These are phyloP conservation scores for Miopithecus talapoin DNA, from an alignment of 2,797 vertebrate genomes.

Conservation along the genomic window DNA sequence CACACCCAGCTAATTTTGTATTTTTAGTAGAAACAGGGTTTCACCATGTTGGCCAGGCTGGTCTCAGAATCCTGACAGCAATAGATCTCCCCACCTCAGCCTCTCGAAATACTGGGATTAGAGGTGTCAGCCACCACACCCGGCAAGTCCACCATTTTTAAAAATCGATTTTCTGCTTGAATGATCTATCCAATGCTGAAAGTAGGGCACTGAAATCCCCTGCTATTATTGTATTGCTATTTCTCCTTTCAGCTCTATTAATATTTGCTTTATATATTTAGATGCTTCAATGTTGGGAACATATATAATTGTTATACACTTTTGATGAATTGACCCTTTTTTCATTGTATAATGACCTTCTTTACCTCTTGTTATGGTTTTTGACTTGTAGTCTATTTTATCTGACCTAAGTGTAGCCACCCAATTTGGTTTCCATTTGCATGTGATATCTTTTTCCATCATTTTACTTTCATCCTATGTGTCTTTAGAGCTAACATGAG, in stretches of 20 bases:
- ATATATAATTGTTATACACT: background rate
- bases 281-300: background rate
- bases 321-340: background rate
- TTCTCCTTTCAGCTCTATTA: background rate
- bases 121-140: too few relatives aligned
- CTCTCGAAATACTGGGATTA: too few relatives aligned
- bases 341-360: background rate
- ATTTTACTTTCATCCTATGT: background rate
- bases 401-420: background rate
- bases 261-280: background rate
- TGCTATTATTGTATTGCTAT: background rate
- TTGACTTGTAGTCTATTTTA: background rate
- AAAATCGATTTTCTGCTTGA: background rate
- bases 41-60: too few relatives aligned
- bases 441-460: background rate
- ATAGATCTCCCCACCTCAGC: too few relatives aligned
- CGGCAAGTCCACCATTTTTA: too few relatives aligned
- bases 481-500: background rate
- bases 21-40: too few relatives aligned
- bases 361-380: background rate
- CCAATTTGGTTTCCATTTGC: background rate
- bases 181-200: background rate
- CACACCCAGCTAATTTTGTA: too few relatives aligned
- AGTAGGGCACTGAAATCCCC: background rate
- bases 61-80: too few relatives aligned